Evolutionary conservation across 1,140 invertebrate genomes (phyloP).

Genomic region (Epicauta chinensis): DNA sequence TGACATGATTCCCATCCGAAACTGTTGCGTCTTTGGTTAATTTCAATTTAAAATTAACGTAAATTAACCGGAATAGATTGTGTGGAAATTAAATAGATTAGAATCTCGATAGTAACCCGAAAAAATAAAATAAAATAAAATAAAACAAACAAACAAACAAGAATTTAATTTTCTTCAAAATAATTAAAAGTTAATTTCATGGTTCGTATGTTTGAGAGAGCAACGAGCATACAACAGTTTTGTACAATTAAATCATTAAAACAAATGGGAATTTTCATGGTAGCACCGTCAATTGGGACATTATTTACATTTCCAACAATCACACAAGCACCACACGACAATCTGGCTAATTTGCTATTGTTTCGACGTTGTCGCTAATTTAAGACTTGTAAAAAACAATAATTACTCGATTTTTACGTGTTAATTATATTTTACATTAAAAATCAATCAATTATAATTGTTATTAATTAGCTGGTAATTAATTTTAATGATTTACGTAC

Average conservation of each 20-base stretch:
- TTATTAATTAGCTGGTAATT: too few relatives aligned
- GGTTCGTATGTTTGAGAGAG: conserved; percentile 26
- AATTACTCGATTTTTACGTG: too few relatives aligned
- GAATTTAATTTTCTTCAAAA: conserved; percentile 27
- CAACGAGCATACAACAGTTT: conserved; percentile 17
- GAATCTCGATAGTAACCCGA: conserved; percentile 6
- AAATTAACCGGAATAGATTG: too few relatives aligned
- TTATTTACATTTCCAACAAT: background rate
- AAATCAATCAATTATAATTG: too few relatives aligned
- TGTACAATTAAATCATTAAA: conserved; percentile 36
- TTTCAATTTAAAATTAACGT: too few relatives aligned
- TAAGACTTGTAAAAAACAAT: too few relatives aligned
- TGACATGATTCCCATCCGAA: background rate
- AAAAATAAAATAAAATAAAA: conserved; percentile 6
- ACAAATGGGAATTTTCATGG: conserved; percentile 34
- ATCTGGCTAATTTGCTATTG: conserved; percentile 27
- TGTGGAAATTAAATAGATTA: conserved; percentile 3
- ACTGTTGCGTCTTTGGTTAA: too few relatives aligned
- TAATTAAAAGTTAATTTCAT: conserved; percentile 40
- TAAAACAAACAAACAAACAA: too few relatives aligned
- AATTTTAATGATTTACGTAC: too few relatives aligned
- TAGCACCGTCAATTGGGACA: background rate
- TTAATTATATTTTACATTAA: too few relatives aligned
- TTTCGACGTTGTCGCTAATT: conserved; percentile 10
- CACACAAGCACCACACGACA: conserved; percentile 11